Evolutionary conservation across 1,140 invertebrate genomes (phyloP), one percentile per base, ranked within the genome.

Genomic region (Idris sp.): DNA sequence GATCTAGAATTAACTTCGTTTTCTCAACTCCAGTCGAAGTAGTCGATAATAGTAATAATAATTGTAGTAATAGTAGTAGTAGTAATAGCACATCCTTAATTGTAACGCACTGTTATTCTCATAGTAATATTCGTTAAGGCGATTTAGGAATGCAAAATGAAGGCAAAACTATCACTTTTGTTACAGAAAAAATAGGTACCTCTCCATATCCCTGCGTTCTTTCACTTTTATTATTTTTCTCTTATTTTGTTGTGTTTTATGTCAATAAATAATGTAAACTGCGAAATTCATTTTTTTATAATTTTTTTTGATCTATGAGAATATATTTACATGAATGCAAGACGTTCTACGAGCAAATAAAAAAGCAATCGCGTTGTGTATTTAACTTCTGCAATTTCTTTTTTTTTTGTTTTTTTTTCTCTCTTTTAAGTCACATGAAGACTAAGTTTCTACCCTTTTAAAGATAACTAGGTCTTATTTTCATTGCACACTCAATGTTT

Each of bases 161-260:
- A 82, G 82, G 81, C 81, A 82, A 75, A 82, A 79, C 80, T 84
- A 83, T 84, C 77, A 83, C 76, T 77, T 79, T 76, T 83, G 68
- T 79, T 71, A 77, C 80, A 80, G 77, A 79, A 84, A 83, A 84
- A 83, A 85, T 83, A 84, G 74, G 75, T 83, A 79, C 67, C 58
- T 77, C 40, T 77, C 61, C 80, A 76, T 79, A 72, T 80, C 41
- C 44, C 76, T 76, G 53, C 49, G 35, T 67, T 73, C 28, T 69
- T 35, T 64, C 14, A 51, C 62, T 59, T 51, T 26, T 73, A 30
- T 64, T 30, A 16, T 71, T 28, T 14, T 68, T 69, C 44, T 43
- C 36, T 73, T 26, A 54, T 65, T 74, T n/a, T n/a, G n/a, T n/a
- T n/a, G 53, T 74, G 19, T 77, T 73, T 67, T 53, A 68, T 78